phyloP scores from a whole-genome alignment of 2,797 vertebrate genomes.

The Falco biarmicus region DNA sequence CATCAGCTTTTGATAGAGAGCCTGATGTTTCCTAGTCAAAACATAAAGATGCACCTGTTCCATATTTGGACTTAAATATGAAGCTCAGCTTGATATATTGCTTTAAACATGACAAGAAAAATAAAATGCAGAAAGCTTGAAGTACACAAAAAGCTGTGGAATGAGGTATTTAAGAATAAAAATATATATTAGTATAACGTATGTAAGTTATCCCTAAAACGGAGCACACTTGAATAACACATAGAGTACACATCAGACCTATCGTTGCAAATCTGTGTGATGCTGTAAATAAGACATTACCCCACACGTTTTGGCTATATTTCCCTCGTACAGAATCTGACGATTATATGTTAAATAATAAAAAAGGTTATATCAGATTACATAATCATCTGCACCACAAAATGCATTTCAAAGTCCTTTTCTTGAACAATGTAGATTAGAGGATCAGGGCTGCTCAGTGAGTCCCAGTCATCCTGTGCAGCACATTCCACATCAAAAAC shows the following conservation, averaged over 20 bases:
- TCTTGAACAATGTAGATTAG: constrained; percentile 45
- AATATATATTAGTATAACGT: neutral
- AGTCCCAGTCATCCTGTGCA: neutral
- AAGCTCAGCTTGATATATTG: constrained; percentile 18
- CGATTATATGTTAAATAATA: neutral
- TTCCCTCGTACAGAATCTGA: neutral
- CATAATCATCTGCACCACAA: constrained; percentile 23
- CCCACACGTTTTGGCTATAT: neutral
- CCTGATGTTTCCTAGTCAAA: constrained; percentile 33
- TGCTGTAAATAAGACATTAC: neutral
- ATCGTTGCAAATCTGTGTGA: neutral
- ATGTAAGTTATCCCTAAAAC: neutral
- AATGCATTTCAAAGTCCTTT: constrained; percentile 54
- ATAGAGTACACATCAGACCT: neutral
- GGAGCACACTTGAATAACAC: neutral
- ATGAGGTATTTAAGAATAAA: constrained; percentile 6
- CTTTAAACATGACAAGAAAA: constrained; percentile 42
- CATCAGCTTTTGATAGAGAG: constrained; percentile 15
- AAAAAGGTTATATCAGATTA: neutral
- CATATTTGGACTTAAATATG: constrained; percentile 28
- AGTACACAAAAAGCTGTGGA: neutral
- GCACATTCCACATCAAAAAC: constrained; percentile 64
- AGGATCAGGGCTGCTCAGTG: constrained; percentile 35
- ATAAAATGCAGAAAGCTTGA: constrained; percentile 26
- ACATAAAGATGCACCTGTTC: constrained; percentile 33